Conservation (phyloP, 2,888 invertebrate species). For the Synergus itoensis region DNA sequence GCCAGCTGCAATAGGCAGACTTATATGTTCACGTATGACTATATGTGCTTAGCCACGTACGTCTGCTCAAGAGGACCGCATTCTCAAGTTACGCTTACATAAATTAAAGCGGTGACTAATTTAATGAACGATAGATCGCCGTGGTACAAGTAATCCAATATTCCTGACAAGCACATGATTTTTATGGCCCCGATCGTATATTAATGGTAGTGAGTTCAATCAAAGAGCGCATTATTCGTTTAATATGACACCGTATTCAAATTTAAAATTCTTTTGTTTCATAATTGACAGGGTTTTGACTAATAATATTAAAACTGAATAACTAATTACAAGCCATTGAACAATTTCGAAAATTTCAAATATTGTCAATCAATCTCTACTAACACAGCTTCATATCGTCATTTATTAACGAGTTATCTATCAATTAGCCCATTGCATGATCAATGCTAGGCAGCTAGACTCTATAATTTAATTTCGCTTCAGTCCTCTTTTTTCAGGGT, state of each 20-base stretch:
- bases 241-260: neutral
- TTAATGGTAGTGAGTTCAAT: neutral
- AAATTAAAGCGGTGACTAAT: slow-evolving; percentile 62
- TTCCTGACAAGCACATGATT: slow-evolving; percentile 15
- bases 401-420: neutral
- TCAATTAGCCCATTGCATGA: neutral
- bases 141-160: slow-evolving; percentile 61
- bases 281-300: no score
- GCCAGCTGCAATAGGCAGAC: slow-evolving; percentile 22
- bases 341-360: neutral
- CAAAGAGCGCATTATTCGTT: neutral
- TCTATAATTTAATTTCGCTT: neutral
- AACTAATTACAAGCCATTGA: neutral
- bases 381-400: neutral
- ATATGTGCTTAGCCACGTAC: neutral
- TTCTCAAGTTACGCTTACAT: slow-evolving; percentile 58
- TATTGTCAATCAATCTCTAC: neutral
- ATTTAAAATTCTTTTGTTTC: no score
- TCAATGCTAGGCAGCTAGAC: neutral
- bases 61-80: slow-evolving; percentile 44
- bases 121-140: slow-evolving; percentile 61
- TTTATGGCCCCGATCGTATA: neutral
- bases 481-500: neutral
- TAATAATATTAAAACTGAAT: neutral
- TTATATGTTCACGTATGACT: slow-evolving; percentile 19